These are phyloP conservation scores for Silurus meridionalis DNA, from an alignment of 2,113 vertebrate genomes.

Conservation along the genomic window DNA sequence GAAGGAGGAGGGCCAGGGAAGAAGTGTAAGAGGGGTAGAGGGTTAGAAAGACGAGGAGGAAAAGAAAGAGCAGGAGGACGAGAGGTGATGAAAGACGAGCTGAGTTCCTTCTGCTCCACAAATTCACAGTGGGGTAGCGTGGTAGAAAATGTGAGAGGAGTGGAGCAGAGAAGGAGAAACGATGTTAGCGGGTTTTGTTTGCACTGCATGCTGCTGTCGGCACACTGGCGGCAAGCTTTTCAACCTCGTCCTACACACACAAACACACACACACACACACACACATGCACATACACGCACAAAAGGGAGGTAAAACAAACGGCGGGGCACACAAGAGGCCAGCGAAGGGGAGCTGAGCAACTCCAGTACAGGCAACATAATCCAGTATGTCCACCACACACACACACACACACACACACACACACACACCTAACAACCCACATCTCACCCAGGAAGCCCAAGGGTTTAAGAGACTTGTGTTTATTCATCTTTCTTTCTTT, in stretches of 20 bases:
- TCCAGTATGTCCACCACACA: constrained; percentile 41
- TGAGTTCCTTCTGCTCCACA: constrained; percentile 51
- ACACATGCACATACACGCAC: constrained; percentile 16
- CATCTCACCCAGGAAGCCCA: constrained; percentile 9
- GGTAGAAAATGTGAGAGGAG: constrained; percentile 44
- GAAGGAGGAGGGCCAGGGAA: constrained; percentile 24
- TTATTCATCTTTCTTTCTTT: constrained; percentile 38
- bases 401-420: constrained; percentile 44
- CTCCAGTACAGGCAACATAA: constrained; percentile 48
- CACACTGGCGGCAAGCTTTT: constrained; percentile 24
- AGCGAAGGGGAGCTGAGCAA: constrained; percentile 29
- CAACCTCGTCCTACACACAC: constrained; percentile 27
- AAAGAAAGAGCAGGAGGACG: constrained; percentile 6
- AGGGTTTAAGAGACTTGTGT: constrained; percentile 27
- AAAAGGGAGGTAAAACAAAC: constrained; percentile 41
- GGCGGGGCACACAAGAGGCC: constrained; percentile 36
- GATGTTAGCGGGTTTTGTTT: constrained; percentile 40
- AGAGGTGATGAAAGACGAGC: constrained; percentile 23
- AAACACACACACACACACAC: constrained; percentile 13
- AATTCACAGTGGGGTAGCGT: constrained; percentile 40
- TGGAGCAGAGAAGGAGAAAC: constrained; percentile 32
- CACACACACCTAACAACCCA: constrained; percentile 40
- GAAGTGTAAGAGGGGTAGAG: constrained; percentile 43
- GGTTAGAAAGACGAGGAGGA: constrained; percentile 30
- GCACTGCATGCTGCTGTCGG: constrained; percentile 34